Evolutionary conservation across 1,140 invertebrate genomes (phyloP).

Genomic region (Homalodisca vitripennis): DNA sequence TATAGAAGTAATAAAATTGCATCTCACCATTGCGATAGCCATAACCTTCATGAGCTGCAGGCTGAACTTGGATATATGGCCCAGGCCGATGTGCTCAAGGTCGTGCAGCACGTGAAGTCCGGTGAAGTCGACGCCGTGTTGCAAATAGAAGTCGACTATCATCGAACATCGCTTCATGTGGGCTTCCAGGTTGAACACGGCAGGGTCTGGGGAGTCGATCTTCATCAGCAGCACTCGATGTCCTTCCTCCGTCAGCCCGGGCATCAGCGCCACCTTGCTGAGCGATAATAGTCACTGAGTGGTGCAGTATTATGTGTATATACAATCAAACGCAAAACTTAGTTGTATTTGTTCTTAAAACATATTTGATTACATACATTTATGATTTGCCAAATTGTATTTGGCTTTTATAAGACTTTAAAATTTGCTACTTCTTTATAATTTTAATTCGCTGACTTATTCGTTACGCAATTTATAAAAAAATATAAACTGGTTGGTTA

Average conservation of each 20-base stretch:
- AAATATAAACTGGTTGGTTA: too few species aligned
- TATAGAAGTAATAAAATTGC: too few species aligned
- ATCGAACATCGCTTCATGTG: conserved; percentile 34
- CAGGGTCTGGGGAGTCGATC: conserved; percentile 30
- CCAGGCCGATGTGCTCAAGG: conserved; percentile 31
- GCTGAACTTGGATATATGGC: conserved; percentile 34
- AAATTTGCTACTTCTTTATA: too few species aligned
- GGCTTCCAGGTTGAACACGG: conserved; percentile 33
- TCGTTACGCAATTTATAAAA: too few species aligned
- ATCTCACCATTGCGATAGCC: conserved; percentile 35
- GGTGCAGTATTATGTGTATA: too few species aligned
- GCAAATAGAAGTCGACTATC: conserved; percentile 35
- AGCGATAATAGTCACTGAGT: too few species aligned
- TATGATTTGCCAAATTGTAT: too few species aligned
- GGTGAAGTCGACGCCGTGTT: conserved; percentile 35
- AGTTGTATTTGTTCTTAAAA: too few species aligned
- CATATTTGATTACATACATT: too few species aligned
- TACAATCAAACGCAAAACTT: too few species aligned
- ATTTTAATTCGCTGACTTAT: too few species aligned
- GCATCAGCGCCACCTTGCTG: conserved; percentile 31
- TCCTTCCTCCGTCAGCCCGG: conserved; percentile 31
- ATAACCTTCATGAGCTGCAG: conserved; percentile 32
- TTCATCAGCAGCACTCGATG: conserved; percentile 31
- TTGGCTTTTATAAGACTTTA: too few species aligned
- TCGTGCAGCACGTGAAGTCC: conserved; percentile 36